Evolutionary conservation across 2,888 invertebrate genomes (phyloP), one percentile per base, ranked within the genome.

Genomic region (Tubulanus polymorphus): DNA sequence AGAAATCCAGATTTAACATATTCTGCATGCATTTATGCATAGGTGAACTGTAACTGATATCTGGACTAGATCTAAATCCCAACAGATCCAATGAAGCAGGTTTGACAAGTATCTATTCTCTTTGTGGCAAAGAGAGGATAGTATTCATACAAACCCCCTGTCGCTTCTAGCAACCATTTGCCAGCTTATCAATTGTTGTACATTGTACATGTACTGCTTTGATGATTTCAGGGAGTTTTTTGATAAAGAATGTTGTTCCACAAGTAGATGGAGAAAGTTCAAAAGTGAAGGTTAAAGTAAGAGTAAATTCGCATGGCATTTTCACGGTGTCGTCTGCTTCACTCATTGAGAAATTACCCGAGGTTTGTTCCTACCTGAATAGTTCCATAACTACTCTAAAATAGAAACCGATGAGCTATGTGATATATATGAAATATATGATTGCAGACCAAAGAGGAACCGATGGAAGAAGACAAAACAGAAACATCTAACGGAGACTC

Each of bases 261-360:
- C 89, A 88, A 28, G 80, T 89, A 0, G 91, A 91, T 61, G 94
- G 94, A 29, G 93, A 93, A 71, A 86, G 89, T n/a, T 89, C 92
- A 62, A 96, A 94, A 80, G 89, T 97, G 1, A 96, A 96, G 81
- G 88, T 99, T 3, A 97, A 96, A 83, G 92, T 93, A 5, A 86
- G 95, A 67, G 85, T 99, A 53, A 95, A 96, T 82, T 84, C 90
- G 50, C 90, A 99, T 78, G 97, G 99, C 51, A 88, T 96, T 59
- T 88, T 99, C 73, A 85, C 87, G 12, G 87, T 97, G 26, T 87
- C 89, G 12, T 89, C 89, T 53, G 97, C 97, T 3, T 87, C 90
- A 30, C 62, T 75, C 70, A 66, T 75, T 47, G 79, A 79, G 58
- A 73, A 73, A 61, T 55, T 70, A n/a, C n/a, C n/a, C n/a, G n/a